Conservation (phyloP, 2,888 invertebrate species). For the Dryococelus australis region DNA sequence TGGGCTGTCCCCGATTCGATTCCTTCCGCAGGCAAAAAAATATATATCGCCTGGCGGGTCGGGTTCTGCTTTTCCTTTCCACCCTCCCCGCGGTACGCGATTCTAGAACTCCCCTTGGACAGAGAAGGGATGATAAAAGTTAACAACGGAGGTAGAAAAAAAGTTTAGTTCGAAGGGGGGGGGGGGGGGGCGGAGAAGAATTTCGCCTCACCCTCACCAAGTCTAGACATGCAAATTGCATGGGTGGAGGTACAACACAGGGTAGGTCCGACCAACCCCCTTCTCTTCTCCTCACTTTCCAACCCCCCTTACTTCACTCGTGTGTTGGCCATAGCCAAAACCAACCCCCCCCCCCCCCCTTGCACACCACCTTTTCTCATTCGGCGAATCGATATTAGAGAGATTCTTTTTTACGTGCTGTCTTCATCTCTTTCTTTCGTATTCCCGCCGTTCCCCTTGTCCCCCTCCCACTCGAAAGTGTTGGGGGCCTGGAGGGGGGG, state of each 20-base stretch:
- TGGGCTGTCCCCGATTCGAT: too few relatives aligned
- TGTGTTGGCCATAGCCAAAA: background rate
- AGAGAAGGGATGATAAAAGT: background rate
- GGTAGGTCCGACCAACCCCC: background rate
- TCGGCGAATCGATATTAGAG: conserved; percentile 27
- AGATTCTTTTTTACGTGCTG: background rate
- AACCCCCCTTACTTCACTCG: background rate
- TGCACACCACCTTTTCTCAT: background rate
- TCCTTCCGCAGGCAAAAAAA: background rate
- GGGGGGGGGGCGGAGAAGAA: background rate
- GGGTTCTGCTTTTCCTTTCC: background rate
- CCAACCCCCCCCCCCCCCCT: background rate
- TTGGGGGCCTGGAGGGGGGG: background rate
- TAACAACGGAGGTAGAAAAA: background rate
- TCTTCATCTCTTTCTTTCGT: conserved; percentile 11
- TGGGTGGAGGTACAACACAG: background rate
- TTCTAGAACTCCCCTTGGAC: background rate
- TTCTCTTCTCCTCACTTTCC: background rate
- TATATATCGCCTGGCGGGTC: background rate
- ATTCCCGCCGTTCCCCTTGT: background rate
- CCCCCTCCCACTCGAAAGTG: background rate
- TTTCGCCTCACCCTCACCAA: background rate
- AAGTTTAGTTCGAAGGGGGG: background rate
- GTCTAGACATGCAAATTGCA: conserved; percentile 30
- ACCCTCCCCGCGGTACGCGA: background rate